Evolutionary conservation across 2,888 invertebrate species (phyloP), one percentile per base, ranked within the genome.

Genomic region (Lasioglossum malachurum): DNA sequence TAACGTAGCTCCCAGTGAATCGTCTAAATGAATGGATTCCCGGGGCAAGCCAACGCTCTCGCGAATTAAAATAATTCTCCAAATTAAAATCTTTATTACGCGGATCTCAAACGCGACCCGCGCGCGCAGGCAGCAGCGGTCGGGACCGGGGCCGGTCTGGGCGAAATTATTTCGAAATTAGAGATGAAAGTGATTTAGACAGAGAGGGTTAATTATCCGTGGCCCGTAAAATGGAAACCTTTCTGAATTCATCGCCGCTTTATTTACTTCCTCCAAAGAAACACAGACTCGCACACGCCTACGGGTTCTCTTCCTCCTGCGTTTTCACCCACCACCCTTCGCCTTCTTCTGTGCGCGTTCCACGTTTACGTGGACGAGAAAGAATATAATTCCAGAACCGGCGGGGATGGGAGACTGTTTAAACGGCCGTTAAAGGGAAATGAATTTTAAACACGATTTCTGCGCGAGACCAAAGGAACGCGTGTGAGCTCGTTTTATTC

Each of bases 401-500:
- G 35, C 64, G 46, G 38, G 75, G 75, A 53, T 38, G 49, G 23
- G 75, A 19, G 49, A 64, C 49, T 76, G 79, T 75, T 83, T 85
- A 79, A 85, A 76, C 79, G 75, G 19, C 60, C 60, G 83, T 78
- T 82, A 77, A 75, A 14, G 60, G 73, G 84, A 83, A 79, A 85
- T 85, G 79, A 83, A 85, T 83, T 85, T 85, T 38, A 83, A 85
- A 79, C 49, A 57, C 73, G 69, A 84, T 84, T 84, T 69, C 38
- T 75, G 7, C 41, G 19, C 31, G 44, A 46, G 46, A 10, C 19
- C 14, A 41, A 31, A 44, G 35, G 67, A 67, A 60, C 60, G 27
- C 35, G 67, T 67, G 67, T 19, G 35, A 67, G 67, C 31, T 67
- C 60, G 16, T 60, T 60, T 60, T 27, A 27, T 67, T 19, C 31